Percentiles rank a stretch among this genome's conserved stretches.
Evolutionary conservation across 2,888 invertebrate species (phyloP).

Genomic region (Carcina quercana): DNA sequence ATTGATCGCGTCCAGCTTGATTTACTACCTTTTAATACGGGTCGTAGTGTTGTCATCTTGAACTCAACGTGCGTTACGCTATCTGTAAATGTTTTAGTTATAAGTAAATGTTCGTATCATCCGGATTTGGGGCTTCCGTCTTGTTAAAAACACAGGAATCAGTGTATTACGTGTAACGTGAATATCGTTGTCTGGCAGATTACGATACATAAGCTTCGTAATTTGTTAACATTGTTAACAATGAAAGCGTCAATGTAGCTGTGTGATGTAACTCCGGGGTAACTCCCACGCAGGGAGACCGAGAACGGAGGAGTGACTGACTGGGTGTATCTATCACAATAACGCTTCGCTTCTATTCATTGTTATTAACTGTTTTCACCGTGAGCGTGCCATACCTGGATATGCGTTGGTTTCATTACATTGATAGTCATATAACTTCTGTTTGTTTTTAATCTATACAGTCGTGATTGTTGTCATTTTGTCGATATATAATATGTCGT

Average conservation of each 20-base stretch:
- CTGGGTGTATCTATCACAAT: conserved; percentile 33
- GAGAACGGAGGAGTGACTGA: conserved; percentile 24
- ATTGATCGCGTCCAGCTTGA: no score
- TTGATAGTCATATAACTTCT: no score
- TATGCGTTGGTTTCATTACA: conserved; percentile 18
- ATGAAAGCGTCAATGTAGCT: conserved; percentile 19
- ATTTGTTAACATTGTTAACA: conserved; percentile 12
- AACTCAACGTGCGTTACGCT: no score
- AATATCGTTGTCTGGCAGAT: conserved; percentile 8
- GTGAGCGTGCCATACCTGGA: conserved; percentile 63
- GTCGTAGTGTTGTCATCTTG: no score
- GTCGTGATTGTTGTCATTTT: no score
- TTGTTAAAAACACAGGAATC: conserved; percentile 28
- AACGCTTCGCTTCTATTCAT: conserved; percentile 54
- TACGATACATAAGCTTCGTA: conserved; percentile 15
- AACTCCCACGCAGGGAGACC: conserved; percentile 10
- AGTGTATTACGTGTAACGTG: conserved; percentile 17
- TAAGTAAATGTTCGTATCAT: no score
- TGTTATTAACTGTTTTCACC: conserved; percentile 41
- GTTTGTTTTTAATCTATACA: no score
- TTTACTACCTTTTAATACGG: no score
- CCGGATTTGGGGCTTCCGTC: not conserved
- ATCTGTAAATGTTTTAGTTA: no score
- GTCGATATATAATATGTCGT: no score
- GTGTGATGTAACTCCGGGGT: not conserved